Evolutionary conservation across 1,140 invertebrate genomes (phyloP).

Genomic region (Pogonomyrmex californicus): DNA sequence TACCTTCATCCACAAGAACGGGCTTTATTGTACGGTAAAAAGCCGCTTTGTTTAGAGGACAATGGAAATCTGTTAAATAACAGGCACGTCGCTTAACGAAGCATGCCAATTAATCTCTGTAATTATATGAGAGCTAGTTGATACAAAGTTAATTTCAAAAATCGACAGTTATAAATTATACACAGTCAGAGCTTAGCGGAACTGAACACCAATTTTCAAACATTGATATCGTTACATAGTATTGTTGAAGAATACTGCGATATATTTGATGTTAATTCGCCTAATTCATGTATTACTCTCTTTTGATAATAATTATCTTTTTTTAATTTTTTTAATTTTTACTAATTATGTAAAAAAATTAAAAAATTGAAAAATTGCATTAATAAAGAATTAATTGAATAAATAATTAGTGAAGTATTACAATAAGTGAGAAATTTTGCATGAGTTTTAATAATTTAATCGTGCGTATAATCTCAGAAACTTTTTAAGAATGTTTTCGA

Average conservation of each 20-base stretch:
- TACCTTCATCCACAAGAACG: not conserved
- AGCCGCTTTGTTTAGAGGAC: conserved; percentile 43
- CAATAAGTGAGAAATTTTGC: not conserved
- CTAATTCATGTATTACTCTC: not conserved
- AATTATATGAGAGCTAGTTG: not conserved
- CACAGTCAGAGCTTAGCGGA: not conserved
- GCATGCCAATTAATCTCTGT: conserved; percentile 35
- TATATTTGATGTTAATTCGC: not conserved
- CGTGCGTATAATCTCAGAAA: not conserved
- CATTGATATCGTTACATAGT: not conserved
- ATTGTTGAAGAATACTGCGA: conserved; percentile 15
- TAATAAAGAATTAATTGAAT: not conserved
- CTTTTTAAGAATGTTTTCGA: not conserved
- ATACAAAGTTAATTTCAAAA: conserved; percentile 30
- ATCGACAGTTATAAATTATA: conserved; percentile 35
- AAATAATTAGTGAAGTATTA: not conserved
- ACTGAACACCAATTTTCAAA: conserved; percentile 31
- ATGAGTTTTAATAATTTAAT: not conserved
- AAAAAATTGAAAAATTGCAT: not conserved
- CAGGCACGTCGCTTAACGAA: conserved; percentile 29
- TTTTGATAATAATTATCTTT: no score
- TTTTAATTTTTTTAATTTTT: not conserved
- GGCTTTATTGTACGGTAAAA: conserved; percentile 14
- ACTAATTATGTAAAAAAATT: not conserved
- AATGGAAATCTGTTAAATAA: conserved; percentile 44